Evolutionary conservation across 2,113 vertebrate genomes (phyloP).

Genomic region (Lamprotornis superbus): DNA sequence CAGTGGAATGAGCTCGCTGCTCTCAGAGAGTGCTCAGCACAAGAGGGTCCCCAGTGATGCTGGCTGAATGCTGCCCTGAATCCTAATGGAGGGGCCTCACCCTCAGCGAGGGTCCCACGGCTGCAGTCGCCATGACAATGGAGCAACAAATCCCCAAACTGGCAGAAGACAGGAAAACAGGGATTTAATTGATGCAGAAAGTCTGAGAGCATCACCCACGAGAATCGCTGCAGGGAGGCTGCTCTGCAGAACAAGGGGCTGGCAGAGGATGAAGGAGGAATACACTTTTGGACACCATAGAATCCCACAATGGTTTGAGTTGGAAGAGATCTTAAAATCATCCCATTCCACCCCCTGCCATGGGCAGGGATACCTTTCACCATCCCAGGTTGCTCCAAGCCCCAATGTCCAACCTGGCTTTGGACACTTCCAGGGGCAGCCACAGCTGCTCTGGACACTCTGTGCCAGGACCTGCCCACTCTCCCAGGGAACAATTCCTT

Average conservation of each 20-base stretch:
- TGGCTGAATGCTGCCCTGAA: background rate
- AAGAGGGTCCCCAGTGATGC: background rate
- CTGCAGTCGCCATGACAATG: background rate
- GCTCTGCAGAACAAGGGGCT: background rate
- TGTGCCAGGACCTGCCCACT: background rate
- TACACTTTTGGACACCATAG: background rate
- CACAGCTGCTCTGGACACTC: background rate
- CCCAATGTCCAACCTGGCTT: accelerated
- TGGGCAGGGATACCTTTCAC: background rate
- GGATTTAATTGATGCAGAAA: background rate
- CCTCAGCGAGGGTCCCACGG: background rate
- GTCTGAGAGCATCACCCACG: background rate
- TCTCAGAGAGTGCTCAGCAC: background rate
- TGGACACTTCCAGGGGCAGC: background rate
- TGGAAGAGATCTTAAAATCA: background rate
- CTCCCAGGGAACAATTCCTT: accelerated
- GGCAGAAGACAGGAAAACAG: background rate
- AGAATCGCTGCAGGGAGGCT: background rate
- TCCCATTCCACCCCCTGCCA: background rate
- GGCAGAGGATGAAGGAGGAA: background rate
- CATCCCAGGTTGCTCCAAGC: accelerated
- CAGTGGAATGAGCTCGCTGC: background rate
- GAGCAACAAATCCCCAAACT: background rate
- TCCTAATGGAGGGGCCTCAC: background rate
- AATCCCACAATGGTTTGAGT: background rate